A percentile compares a stretch with the other conserved stretches of the same genome.
Evolutionary conservation across 2,113 vertebrate genomes (phyloP).

Genomic region (Saimiri boliviensis): DNA sequence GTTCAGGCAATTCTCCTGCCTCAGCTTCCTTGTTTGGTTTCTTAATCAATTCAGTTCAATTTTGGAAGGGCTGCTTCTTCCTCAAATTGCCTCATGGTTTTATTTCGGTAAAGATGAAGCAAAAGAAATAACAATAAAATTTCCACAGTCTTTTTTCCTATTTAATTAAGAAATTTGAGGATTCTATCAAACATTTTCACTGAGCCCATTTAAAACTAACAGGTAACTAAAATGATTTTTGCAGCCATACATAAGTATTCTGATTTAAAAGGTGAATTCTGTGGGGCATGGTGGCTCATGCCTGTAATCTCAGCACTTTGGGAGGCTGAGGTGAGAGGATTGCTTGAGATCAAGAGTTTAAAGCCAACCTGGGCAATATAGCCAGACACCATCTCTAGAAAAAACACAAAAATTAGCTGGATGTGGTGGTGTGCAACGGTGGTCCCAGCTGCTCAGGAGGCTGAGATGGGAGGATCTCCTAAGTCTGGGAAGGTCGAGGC

Average conservation of each 20-base stretch:
- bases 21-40: conserved; percentile 12
- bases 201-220: conserved; percentile 17
- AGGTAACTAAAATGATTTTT: conserved; percentile 5
- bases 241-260: background rate
- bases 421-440: too few relatives aligned
- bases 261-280: background rate
- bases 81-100: background rate
- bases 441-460: too few relatives aligned
- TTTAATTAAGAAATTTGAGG: background rate
- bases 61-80: background rate
- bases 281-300: too few relatives aligned
- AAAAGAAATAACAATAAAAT: conserved; percentile 13
- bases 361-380: too few relatives aligned
- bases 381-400: too few relatives aligned
- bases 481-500: too few relatives aligned
- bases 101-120: background rate
- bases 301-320: too few relatives aligned
- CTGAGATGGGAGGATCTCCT: too few relatives aligned
- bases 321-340: too few relatives aligned
- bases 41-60: conserved; percentile 16
- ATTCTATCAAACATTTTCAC: conserved; percentile 12
- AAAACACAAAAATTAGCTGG: too few relatives aligned
- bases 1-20: too few relatives aligned
- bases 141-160: background rate
- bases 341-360: too few relatives aligned